Percentiles rank a stretch among this genome's conserved stretches.
Conservation (phyloP, 2,888 invertebrate genomes). For the Maniola hyperantus region DNA sequence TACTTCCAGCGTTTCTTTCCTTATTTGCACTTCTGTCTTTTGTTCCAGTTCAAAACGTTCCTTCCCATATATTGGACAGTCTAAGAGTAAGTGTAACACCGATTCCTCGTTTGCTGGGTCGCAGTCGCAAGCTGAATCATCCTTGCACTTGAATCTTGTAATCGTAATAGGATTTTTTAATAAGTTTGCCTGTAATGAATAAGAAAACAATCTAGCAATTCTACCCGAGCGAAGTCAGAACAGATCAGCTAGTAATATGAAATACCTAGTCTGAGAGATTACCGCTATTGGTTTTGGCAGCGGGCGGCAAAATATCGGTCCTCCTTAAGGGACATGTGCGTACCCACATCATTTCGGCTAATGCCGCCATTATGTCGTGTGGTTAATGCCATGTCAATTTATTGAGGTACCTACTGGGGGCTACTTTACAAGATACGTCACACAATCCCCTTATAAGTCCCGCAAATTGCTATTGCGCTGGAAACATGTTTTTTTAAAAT, state of each 20-base stretch:
- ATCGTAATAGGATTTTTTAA: too few relatives aligned
- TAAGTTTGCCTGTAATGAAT: too few relatives aligned
- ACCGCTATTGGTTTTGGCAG: conserved; percentile 16
- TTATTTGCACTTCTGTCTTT: too few relatives aligned
- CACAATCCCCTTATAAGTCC: not conserved
- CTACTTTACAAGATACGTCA: not conserved
- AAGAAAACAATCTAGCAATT: not conserved
- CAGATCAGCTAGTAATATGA: not conserved
- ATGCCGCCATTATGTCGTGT: conserved; percentile 21
- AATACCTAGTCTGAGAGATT: conserved; percentile 11
- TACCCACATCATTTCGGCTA: conserved; percentile 20
- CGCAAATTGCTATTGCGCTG: too few relatives aligned
- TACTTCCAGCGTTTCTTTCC: too few relatives aligned
- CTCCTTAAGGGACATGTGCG: not conserved
- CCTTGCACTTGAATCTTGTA: too few relatives aligned
- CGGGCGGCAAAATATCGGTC: conserved; percentile 12
- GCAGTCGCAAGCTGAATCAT: too few relatives aligned
- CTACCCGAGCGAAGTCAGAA: not conserved
- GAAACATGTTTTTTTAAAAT: too few relatives aligned
- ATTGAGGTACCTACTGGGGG: conserved; percentile 11
- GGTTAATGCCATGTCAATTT: conserved; percentile 22
- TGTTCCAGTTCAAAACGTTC: too few relatives aligned
- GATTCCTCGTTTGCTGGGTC: too few relatives aligned
- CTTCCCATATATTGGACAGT: too few relatives aligned
- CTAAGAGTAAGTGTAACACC: too few relatives aligned